Evolutionary conservation across 2,113 vertebrate species (phyloP).

Genomic region (Gila orcuttii): DNA sequence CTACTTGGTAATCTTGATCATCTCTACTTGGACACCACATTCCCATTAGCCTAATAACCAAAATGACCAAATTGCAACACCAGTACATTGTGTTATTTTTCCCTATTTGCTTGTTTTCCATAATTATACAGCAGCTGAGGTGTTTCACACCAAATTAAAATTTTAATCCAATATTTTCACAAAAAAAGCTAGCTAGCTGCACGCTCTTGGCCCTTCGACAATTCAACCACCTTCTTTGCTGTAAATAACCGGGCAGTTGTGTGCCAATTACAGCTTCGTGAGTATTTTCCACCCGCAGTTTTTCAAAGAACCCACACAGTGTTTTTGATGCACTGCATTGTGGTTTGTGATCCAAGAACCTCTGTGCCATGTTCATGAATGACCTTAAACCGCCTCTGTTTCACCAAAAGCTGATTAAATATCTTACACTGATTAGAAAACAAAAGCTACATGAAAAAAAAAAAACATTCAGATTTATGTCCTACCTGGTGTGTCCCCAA

Average conservation of each 20-base stretch:
- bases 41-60: not conserved
- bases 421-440: not conserved
- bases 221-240: conserved; percentile 18
- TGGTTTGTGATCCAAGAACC: not conserved
- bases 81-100: not conserved
- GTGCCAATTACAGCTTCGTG: conserved; percentile 21
- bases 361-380: not conserved
- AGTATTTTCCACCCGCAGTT: conserved; percentile 12
- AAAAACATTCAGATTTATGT: conserved; percentile 9
- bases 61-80: not conserved
- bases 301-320: conserved; percentile 27
- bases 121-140: not conserved
- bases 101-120: not conserved
- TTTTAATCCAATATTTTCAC: not conserved
- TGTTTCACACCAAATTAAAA: not conserved
- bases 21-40: not conserved
- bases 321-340: conserved; percentile 10
- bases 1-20: no score
- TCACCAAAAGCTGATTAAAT: no score
- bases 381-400: not conserved
- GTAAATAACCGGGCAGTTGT: not conserved
- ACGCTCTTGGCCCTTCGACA: not conserved
- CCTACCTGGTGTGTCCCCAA: conserved; percentile 78
- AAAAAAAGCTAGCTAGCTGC: not conserved
- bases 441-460: not conserved